Evolutionary conservation across 2,888 invertebrate genomes (phyloP), one percentile per base, ranked within the genome.

Genomic region (Parnassius orleans): DNA sequence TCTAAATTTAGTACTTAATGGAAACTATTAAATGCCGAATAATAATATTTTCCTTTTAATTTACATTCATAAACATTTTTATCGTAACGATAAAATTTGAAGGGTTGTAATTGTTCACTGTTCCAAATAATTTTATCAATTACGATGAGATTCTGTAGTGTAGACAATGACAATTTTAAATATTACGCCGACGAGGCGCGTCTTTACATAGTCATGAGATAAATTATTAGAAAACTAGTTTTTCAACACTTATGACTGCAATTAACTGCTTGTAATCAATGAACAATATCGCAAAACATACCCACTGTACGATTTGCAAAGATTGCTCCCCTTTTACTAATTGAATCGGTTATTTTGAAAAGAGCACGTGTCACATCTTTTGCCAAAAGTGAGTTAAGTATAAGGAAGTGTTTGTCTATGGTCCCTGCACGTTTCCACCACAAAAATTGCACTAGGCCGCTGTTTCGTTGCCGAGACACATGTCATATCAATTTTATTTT

Each of bases 201-300:
- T 77, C 84, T 81, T 82, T 86, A 82, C 70, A 77, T 81, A 82
- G 72, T 81, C 79, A 80, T 78, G 79, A 78, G 79, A 83, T 81
- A 82, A 83, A 80, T 78, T 82, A 80, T 79, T 82, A 78, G 76
- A 77, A 76, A 70, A 75, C 33, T 33, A 7, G 33, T 33, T 33
- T 71, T 72, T 70, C 72, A 77, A 82, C 11, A 53, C 42, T 53
- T 48, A 57, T 24, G 15, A 9, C 19, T 57, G 55, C 44, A 15
- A 44, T 12, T 53, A 19, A 50, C 33, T 15, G 24, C 14, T 12
- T 24, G 15, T 43, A 52, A 51, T 43, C 24, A 47, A 41, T 14
- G 53, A 33, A 33, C 33, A 48, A 42, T 53, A 84, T 86, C 81
- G 84, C 83, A 83, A 81, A 61, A 53, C 42, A 64, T 62, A 52